Evolutionary conservation across 2,797 vertebrate species (phyloP).

Genomic region (Carduelis carduelis): DNA sequence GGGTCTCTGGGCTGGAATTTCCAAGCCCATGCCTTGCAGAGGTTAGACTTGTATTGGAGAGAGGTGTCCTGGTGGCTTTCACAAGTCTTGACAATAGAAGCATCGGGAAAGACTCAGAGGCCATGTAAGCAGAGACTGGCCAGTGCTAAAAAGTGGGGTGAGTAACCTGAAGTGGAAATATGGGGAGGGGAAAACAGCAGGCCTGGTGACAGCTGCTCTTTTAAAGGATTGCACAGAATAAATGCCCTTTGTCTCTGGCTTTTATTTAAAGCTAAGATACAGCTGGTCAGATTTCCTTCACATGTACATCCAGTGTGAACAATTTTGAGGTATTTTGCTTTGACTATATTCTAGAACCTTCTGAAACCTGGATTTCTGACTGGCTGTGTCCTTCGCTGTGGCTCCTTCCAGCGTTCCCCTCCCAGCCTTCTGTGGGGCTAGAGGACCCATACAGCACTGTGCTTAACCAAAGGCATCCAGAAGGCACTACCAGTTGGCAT

Average conservation of each 20-base stretch:
- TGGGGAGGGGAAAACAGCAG: accelerated
- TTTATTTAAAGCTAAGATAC: neutral
- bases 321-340: neutral
- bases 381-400: neutral
- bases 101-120: neutral
- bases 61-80: neutral
- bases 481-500: neutral
- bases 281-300: neutral
- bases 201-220: neutral
- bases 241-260: neutral
- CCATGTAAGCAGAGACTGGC: neutral
- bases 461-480: neutral
- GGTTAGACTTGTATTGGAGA: neutral
- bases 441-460: accelerated
- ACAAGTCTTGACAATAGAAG: neutral
- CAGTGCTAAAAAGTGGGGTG: neutral
- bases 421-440: accelerated
- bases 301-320: neutral
- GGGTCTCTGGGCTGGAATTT: slow-evolving; percentile 27
- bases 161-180: neutral
- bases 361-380: neutral
- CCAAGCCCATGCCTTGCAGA: neutral
- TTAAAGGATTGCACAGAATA: neutral
- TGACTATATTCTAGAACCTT: neutral
- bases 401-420: neutral